Percentiles rank a stretch among this genome's conserved stretches.
Conservation (phyloP, 2,113 vertebrate species). For the Paramormyrops kingsleyae region DNA sequence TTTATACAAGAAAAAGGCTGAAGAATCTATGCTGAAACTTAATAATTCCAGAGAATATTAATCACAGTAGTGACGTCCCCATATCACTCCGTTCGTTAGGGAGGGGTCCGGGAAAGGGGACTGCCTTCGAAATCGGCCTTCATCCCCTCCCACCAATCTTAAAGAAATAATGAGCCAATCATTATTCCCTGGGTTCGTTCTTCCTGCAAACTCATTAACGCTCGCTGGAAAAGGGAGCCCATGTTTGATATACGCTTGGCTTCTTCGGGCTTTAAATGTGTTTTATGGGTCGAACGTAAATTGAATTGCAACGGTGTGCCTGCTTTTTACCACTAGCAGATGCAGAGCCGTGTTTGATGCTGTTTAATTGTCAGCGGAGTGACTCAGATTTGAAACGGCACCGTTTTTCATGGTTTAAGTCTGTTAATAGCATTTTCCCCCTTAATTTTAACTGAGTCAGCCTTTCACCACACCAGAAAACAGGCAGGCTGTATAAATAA, state of each 20-base stretch:
- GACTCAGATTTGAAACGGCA: background rate
- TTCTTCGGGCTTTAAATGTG: background rate
- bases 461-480: background rate
- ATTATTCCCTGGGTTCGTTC: background rate
- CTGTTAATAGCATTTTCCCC: background rate
- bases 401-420: background rate
- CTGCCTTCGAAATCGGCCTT: background rate
- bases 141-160: background rate
- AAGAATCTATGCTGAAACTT: background rate
- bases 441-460: background rate
- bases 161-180: background rate
- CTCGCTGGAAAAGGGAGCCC: background rate
- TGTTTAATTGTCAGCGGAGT: background rate
- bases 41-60: background rate
- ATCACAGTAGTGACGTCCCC: background rate
- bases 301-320: background rate
- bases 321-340: background rate
- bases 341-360: background rate
- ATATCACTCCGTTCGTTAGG: background rate
- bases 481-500: background rate
- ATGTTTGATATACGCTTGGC: background rate
- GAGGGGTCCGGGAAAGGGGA: background rate
- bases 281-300: background rate
- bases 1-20: background rate
- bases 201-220: background rate